Base-by-base conservation (phyloP, 2,888 invertebrate species). In the Drosophila ezoana region DNA sequence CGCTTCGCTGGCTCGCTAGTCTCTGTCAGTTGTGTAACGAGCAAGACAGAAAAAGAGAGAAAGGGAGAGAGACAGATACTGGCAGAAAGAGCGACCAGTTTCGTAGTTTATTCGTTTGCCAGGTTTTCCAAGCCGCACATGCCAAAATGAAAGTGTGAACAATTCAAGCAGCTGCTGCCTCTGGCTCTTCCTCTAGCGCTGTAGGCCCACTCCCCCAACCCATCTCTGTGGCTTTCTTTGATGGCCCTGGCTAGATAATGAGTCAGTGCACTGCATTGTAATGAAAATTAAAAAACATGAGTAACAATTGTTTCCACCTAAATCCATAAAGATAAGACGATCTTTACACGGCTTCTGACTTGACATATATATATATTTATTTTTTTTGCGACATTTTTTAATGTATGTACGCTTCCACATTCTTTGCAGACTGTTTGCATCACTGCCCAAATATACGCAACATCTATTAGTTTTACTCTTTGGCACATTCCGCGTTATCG, bases 401-500 rank as follows among this genome's bases (percentile, higher is more conserved):
- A 40, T 69, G 60, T 66, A 13, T n/a, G 13, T 67, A 45, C 49
- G 68, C 48, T 58, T 62, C 57, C 62, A 18, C 56, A 62, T 56
- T 43, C 8, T 62, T 87, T 92, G 44, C 94, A 98, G 98, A 93
- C 94, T 98, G 92, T 95, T 98, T 85, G 94, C 96, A 85, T 96
- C 97, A 86, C 94, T 97, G 92, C 98, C 98, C 56, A 94, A 95
- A 64, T 96, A 97, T 92, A 97, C 98, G 77, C 99, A 99, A 93
- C 96, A 97, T 91, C 94, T 99, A 81, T 93, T 99, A 90, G 98
- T 99, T 86, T 94, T 99, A 81, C 94, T 99, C 71, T 99, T 99
- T 93, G 99, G 99, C 81, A 99, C 99, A 89, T 99, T 98, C 93
- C 95, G 98, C 86, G 97, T 98, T 81, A 98, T 98, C 92, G 97